phyloP scores from a whole-genome alignment of 2,113 vertebrate genomes.

The Haemorhous mexicanus region DNA sequence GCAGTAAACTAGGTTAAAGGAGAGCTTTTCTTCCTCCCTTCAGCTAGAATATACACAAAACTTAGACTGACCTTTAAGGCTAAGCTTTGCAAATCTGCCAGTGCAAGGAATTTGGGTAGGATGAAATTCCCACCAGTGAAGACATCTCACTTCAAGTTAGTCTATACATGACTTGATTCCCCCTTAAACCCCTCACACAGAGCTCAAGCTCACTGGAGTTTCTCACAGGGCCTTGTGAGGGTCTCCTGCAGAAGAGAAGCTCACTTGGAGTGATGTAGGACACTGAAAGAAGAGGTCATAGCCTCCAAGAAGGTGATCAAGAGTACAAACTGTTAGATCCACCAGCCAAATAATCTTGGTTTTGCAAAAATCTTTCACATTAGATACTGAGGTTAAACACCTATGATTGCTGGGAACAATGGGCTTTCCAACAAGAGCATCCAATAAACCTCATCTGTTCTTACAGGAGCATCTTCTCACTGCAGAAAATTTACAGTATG shows the following conservation, averaged over 20 bases:
- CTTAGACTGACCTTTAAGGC: background rate
- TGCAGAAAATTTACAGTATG: background rate
- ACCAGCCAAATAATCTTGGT: background rate
- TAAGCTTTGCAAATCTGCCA: slow-evolving; percentile 8
- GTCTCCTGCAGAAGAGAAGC: background rate
- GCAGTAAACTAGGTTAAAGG: background rate
- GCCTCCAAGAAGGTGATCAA: background rate
- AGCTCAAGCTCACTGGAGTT: background rate
- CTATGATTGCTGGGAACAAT: rapidly evolving
- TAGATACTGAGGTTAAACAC: background rate
- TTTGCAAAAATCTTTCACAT: background rate
- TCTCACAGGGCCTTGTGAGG: background rate
- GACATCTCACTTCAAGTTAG: background rate
- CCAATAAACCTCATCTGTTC: background rate
- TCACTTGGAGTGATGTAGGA: background rate
- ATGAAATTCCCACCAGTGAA: background rate
- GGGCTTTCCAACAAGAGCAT: background rate
- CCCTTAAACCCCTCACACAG: background rate
- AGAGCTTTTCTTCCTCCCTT: background rate
- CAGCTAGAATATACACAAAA: background rate
- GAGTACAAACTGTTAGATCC: background rate
- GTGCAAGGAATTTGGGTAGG: background rate
- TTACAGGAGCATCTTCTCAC: background rate
- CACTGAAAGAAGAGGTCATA: background rate
- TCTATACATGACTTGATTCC: background rate